Percentiles rank a stretch among this genome's conserved stretches.
Evolutionary conservation across 2,113 vertebrate genomes (phyloP).

Genomic region (Hylia prasina): DNA sequence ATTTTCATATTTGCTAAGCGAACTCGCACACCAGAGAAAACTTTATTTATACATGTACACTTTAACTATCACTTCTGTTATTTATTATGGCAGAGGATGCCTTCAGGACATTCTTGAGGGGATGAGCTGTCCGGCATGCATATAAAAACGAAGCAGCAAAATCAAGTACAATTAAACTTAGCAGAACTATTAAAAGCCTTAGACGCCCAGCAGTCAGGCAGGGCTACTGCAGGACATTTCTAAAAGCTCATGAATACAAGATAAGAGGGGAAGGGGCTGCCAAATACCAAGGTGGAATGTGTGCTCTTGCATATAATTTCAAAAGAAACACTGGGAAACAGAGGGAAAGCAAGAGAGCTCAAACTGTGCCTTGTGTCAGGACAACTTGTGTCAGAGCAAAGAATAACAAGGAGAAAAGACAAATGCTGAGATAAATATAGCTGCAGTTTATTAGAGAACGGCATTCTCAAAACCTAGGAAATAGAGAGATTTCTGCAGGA

Average conservation of each 20-base stretch:
- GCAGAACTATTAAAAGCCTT: slow-evolving; percentile 38
- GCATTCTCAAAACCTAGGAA: not conserved
- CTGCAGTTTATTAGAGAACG: not conserved
- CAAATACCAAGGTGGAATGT: not conserved
- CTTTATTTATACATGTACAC: not conserved
- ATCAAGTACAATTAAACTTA: slow-evolving; percentile 56
- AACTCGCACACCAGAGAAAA: not conserved
- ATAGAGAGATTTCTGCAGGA: not conserved
- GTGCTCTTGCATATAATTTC: not conserved
- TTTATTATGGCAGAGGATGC: slow-evolving; percentile 38
- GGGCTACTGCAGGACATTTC: not conserved
- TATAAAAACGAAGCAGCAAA: slow-evolving; percentile 39
- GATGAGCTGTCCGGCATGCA: slow-evolving; percentile 45
- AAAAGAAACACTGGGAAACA: not conserved
- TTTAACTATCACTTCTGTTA: slow-evolving; percentile 47
- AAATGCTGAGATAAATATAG: not conserved
- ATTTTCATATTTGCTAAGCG: not conserved
- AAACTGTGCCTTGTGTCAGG: not conserved
- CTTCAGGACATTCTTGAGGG: slow-evolving; percentile 56
- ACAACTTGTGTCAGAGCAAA: not conserved
- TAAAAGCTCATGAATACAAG: not conserved
- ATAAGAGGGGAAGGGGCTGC: not conserved
- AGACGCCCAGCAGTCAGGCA: not conserved
- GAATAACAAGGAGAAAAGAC: not conserved
- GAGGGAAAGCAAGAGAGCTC: not conserved